Evolutionary conservation across 2,888 invertebrate species (phyloP).

Genomic region (Amblyteles armatorius): DNA sequence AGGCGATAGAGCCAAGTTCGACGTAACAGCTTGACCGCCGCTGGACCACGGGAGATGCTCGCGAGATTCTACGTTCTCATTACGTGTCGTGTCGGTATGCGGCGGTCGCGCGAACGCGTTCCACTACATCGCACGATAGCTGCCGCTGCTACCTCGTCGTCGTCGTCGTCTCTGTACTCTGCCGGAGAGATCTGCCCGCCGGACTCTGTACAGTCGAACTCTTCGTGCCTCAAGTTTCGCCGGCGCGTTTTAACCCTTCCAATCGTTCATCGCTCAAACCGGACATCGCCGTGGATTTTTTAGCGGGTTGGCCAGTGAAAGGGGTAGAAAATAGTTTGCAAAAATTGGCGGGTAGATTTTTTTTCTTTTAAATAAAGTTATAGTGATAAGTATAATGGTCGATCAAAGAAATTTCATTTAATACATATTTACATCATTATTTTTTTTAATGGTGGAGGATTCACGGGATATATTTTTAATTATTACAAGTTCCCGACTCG

Average conservation of each 20-base stretch:
- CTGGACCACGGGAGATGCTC: conserved; percentile 81
- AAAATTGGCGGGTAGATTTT: neutral
- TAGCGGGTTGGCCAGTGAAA: neutral
- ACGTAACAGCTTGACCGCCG: conserved; percentile 59
- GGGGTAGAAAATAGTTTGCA: neutral
- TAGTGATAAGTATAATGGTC: neutral
- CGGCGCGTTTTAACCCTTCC: conserved; percentile 7
- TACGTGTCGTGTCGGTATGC: conserved; percentile 84
- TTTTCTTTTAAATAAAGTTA: neutral
- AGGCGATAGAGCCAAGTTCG: conserved; percentile 35
- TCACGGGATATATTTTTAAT: no score
- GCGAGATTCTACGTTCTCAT: conserved; percentile 84
- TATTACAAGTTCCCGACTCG: no score
- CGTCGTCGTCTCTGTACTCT: conserved; percentile 57
- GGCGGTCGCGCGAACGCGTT: conserved; percentile 69
- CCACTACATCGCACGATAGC: conserved; percentile 67
- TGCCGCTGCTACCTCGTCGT: conserved; percentile 47
- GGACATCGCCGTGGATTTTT: neutral
- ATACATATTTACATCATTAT: no score
- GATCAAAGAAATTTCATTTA: neutral
- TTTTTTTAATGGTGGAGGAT: no score
- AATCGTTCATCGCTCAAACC: neutral
- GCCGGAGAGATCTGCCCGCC: conserved; percentile 17
- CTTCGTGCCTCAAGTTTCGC: neutral
- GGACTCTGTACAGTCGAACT: conserved; percentile 15